phyloP scores from a whole-genome alignment of 2,797 vertebrate species.

The Varecia variegata region DNA sequence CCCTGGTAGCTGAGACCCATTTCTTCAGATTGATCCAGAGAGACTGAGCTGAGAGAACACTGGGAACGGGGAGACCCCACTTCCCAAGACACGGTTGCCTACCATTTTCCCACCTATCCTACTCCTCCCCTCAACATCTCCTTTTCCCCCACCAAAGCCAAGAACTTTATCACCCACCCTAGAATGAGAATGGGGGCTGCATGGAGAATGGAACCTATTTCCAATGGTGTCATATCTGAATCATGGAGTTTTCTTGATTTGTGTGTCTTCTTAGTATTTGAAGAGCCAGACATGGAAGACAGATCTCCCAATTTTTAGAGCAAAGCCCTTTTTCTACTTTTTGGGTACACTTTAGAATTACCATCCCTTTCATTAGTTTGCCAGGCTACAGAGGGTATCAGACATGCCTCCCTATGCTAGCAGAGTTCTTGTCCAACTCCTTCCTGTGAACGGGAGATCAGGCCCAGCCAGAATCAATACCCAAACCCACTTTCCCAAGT shows the following conservation, averaged over 20 bases:
- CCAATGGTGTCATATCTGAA: neutral
- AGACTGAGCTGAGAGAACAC: neutral
- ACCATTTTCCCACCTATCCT: neutral
- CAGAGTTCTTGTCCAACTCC: neutral
- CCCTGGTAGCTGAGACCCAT: neutral
- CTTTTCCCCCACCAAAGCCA: neutral
- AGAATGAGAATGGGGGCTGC: neutral
- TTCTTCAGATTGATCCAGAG: neutral
- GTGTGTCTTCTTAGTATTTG: neutral
- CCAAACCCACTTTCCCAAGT: neutral
- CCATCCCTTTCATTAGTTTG: neutral
- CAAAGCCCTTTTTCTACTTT: neutral
- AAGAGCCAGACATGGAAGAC: neutral
- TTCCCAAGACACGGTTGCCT: neutral
- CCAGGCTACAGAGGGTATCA: neutral
- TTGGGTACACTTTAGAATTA: neutral
- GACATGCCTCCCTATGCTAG: neutral
- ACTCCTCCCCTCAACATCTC: neutral
- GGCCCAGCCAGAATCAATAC: neutral
- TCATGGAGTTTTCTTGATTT: neutral
- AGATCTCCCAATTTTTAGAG: neutral
- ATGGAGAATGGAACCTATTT: neutral
- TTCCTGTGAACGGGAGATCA: neutral
- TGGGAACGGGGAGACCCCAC: neutral
- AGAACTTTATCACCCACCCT: neutral